phyloP scores from a whole-genome alignment of 2,797 vertebrate species.

The Fundulus diaphanus region DNA sequence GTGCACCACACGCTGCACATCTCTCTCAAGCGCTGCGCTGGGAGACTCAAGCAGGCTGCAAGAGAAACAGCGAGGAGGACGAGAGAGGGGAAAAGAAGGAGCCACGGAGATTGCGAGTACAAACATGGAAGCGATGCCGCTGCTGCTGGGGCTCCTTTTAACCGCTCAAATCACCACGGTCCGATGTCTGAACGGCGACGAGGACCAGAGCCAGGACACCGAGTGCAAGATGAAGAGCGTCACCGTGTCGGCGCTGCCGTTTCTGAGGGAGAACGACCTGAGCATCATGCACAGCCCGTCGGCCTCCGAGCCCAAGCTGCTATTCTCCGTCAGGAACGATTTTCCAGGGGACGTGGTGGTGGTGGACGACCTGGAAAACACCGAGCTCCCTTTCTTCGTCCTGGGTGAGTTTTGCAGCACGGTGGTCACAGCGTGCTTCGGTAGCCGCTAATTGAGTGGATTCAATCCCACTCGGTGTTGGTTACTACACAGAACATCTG shows the following conservation, averaged over 20 bases:
- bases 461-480: not conserved
- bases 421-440: not conserved
- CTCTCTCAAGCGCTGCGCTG: slow-evolving; percentile 48
- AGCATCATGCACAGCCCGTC: slow-evolving; percentile 99
- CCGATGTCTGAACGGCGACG: slow-evolving; percentile 78
- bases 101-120: slow-evolving; percentile 65
- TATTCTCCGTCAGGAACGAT: slow-evolving; percentile 98
- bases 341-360: slow-evolving; percentile 96
- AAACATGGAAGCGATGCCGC: slow-evolving; percentile 72
- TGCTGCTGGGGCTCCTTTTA: slow-evolving; percentile 57
- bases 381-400: slow-evolving; percentile 97
- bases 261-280: slow-evolving; percentile 96
- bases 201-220: slow-evolving; percentile 89
- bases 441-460: slow-evolving; percentile 21
- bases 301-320: slow-evolving; percentile 98
- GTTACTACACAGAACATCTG: slow-evolving; percentile 31
- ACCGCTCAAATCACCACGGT: slow-evolving; percentile 27
- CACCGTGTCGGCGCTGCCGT: slow-evolving; percentile 97
- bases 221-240: slow-evolving; percentile 99
- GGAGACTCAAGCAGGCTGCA: slow-evolving; percentile 32
- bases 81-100: slow-evolving; percentile 39
- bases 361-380: slow-evolving; percentile 98
- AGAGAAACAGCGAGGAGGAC: slow-evolving; percentile 34
- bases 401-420: slow-evolving; percentile 84
- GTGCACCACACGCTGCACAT: slow-evolving; percentile 20